phyloP scores from a whole-genome alignment of 2,113 vertebrate genomes.

The Rissa tridactyla region DNA sequence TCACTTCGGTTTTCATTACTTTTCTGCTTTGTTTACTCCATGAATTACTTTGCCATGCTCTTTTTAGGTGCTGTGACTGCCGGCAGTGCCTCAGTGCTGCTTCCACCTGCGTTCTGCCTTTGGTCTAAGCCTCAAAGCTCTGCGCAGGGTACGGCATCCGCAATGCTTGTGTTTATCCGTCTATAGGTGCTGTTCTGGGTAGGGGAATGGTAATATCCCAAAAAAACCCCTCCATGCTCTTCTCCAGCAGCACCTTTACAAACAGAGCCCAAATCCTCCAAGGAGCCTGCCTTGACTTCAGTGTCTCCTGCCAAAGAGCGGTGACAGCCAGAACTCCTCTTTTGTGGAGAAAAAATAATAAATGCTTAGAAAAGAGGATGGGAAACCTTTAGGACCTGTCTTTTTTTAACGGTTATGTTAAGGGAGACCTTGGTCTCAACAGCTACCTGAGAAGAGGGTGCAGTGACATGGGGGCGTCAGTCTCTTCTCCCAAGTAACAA shows the following conservation, averaged over 20 bases:
- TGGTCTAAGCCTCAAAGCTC: background rate
- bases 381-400: fast-evolving
- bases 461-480: background rate
- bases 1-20: background rate
- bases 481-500: background rate
- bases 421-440: background rate
- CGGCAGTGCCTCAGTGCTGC: fast-evolving
- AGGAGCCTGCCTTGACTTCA: fast-evolving
- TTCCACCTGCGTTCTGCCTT: background rate
- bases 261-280: fast-evolving
- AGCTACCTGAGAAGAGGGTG: background rate
- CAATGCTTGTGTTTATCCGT: fast-evolving
- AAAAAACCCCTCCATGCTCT: fast-evolving
- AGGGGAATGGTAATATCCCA: background rate
- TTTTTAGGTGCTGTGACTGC: background rate
- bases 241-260: fast-evolving
- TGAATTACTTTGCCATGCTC: background rate
- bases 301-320: fast-evolving
- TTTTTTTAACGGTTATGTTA: background rate
- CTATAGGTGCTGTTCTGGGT: fast-evolving
- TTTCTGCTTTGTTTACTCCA: background rate
- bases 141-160: background rate
- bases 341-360: background rate
- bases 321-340: background rate
- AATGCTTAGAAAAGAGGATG: background rate